These are phyloP conservation scores for Melanotaenia duboulayi DNA, from an alignment of 2,113 vertebrate genomes.

Conservation along the genomic window DNA sequence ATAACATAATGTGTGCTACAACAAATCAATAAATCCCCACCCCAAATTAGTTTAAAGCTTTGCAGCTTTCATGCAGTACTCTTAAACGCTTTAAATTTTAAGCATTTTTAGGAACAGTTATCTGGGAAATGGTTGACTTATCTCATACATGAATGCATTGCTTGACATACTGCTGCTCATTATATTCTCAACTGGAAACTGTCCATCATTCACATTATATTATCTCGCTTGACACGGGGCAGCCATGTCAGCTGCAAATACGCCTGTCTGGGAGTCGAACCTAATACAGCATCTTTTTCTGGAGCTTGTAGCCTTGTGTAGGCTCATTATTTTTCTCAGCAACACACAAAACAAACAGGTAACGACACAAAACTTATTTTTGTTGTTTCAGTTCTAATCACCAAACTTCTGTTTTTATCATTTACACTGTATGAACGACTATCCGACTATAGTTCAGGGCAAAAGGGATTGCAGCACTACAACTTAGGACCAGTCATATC, in stretches of 20 bases:
- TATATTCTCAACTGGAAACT: neutral
- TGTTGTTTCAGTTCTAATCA: neutral
- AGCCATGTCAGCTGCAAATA: neutral
- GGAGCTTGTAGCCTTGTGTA: neutral
- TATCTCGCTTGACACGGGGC: neutral
- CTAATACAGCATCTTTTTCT: constrained; percentile 10
- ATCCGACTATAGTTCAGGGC: neutral
- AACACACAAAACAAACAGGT: neutral
- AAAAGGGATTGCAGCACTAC: constrained; percentile 12
- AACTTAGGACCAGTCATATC: constrained; percentile 49
- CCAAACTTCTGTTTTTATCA: constrained; percentile 12
- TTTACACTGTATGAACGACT: constrained; percentile 2
- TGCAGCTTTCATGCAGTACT: constrained; percentile 20
- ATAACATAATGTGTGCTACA: constrained; percentile 23
- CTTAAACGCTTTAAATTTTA: constrained; percentile 19
- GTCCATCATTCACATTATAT: neutral
- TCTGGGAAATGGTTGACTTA: neutral
- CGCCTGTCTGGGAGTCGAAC: neutral
- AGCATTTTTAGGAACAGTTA: neutral
- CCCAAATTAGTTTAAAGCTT: constrained; percentile 44
- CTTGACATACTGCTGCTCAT: neutral
- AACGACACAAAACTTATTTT: neutral
- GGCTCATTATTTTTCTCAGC: neutral
- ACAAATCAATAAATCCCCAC: constrained; percentile 49
- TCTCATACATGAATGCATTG: constrained; percentile 1